phyloP scores from a whole-genome alignment of 2,797 vertebrate genomes.

The Eulemur albifrons region DNA sequence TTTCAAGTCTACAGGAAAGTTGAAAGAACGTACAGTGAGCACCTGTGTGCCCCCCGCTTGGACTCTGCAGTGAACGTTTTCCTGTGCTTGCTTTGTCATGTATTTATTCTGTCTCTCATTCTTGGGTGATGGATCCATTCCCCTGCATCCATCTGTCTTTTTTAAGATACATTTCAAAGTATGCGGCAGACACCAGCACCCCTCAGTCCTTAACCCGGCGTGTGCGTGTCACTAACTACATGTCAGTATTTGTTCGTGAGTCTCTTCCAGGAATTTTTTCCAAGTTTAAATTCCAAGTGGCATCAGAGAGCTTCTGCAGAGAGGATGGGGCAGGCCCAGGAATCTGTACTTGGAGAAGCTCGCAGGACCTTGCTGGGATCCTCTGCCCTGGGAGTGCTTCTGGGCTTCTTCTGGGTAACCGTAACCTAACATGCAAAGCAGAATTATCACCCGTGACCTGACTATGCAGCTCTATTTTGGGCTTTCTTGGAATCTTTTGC shows the following conservation, averaged over 20 bases:
- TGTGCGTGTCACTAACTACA: too few species aligned
- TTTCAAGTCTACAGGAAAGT: background rate
- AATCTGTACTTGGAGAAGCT: background rate
- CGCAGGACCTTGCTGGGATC: background rate
- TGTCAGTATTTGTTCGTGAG: background rate
- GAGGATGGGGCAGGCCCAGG: background rate
- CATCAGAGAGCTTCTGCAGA: background rate
- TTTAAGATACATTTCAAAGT: background rate
- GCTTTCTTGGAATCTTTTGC: background rate
- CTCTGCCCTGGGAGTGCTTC: background rate
- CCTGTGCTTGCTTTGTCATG: background rate
- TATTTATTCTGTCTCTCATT: background rate
- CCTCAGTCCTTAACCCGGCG: background rate
- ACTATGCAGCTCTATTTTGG: background rate
- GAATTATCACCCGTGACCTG: background rate
- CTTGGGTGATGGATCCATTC: background rate
- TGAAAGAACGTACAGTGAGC: background rate
- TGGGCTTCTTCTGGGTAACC: background rate
- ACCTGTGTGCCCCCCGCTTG: fast-evolving
- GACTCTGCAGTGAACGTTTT: background rate
- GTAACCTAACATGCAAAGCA: background rate
- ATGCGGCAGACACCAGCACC: fast-evolving
- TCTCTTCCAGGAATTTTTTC: background rate
- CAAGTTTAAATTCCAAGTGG: background rate
- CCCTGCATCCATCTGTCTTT: background rate